A percentile compares a stretch with the other conserved stretches of the same genome.
Evolutionary conservation across 2,888 invertebrate genomes (phyloP).

Genomic region (Hydrotaea cyrtoneurina): DNA sequence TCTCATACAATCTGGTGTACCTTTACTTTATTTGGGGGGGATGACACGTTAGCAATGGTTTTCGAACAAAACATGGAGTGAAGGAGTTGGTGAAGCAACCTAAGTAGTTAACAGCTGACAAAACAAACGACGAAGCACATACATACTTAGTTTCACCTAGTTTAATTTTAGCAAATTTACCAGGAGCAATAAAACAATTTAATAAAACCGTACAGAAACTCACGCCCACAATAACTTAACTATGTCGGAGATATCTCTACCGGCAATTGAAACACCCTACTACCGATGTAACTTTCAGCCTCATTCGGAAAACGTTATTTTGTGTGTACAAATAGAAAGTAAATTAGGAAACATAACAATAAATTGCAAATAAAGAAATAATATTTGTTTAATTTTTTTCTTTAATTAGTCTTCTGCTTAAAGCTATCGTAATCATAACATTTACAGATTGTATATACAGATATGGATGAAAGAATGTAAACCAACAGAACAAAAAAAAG

Average conservation of each 20-base stretch:
- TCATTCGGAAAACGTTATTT: too few relatives aligned
- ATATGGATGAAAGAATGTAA: background rate
- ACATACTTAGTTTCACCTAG: too few relatives aligned
- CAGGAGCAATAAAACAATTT: background rate
- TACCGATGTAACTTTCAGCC: too few relatives aligned
- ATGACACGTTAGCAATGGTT: too few relatives aligned
- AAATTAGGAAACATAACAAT: constrained; percentile 13
- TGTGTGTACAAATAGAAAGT: background rate
- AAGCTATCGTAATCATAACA: constrained; percentile 2
- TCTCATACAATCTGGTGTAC: background rate
- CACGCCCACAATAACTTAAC: too few relatives aligned
- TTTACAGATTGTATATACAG: background rate
- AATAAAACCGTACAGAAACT: background rate
- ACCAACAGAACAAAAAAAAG: too few relatives aligned
- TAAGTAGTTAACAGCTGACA: too few relatives aligned
- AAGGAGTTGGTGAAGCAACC: too few relatives aligned
- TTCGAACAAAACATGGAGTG: too few relatives aligned
- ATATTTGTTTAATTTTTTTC: background rate
- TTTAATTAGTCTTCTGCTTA: background rate
- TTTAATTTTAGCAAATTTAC: background rate
- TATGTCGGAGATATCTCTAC: too few relatives aligned
- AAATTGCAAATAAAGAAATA: background rate
- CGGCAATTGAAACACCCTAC: too few relatives aligned
- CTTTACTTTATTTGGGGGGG: background rate
- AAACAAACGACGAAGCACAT: too few relatives aligned